Base-by-base conservation (phyloP, 2,888 invertebrate genomes). In the Nymphalis c-album region DNA sequence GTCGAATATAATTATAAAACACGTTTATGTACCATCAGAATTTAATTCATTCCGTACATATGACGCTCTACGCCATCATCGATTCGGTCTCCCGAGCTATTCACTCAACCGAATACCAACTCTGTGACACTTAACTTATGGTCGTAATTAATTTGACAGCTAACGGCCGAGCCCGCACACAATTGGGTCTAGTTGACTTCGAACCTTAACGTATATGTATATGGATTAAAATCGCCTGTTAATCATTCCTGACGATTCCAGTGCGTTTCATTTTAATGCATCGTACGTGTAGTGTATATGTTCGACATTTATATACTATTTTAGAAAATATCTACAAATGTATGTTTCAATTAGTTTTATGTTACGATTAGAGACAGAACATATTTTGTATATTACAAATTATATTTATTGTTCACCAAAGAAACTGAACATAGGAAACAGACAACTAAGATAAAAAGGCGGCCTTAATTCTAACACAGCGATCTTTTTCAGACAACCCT, bases 91-190 rank as follows among this genome's bases (percentile, higher is more conserved):
- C 10, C 35, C 46, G 31, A 55, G 16, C 26, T n/a, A 55, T 20
- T 64, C 60, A 61, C 65, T 61, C 69, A 64, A 57, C 60, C 73
- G 46, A 69, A 60, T 67, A 66, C 67, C 67, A 71, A 71, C 73
- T 70, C 69, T 72, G 68, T 50, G 50, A 22, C 64, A 53, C 65
- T 60, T 60, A 63, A 67, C 65, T 63, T 71, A 74, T 66, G 66
- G 61, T 63, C 60, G 66, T 55, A 67, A 71, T 74, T 73, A 70
- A 71, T 69, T 69, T 66, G 51, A 50, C 51, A 69, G 58, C 63
- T 55, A n/a, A 51, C 17, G 60, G 6, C 35, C 26, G 31, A 50
- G n/a, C n/a, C n/a, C 31, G 17, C 31, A 31, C 55, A 31, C n/a
- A 31, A 31, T 20, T 7, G 13, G 2, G 22, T 16, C 35, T 31